A percentile compares a stretch with the other conserved stretches of the same genome.
Conservation (phyloP, 23 tunicate species). For the Clavelina lepadiformis region DNA sequence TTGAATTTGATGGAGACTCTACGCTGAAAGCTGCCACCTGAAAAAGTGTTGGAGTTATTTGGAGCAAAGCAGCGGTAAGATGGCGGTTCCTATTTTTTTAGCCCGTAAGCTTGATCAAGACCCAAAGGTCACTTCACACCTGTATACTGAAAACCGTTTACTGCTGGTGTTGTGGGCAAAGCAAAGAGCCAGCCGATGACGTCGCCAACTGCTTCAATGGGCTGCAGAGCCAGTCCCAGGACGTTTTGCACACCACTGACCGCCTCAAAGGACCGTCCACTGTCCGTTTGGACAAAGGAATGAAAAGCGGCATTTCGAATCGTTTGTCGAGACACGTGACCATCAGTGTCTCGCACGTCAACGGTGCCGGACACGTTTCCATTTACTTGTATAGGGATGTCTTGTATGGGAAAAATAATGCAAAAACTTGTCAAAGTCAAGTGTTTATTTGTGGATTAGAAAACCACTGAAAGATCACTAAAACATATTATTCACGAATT, state of each 20-base stretch:
- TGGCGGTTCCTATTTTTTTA: background rate
- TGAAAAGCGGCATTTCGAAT: conserved; percentile 26
- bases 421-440: too few species aligned
- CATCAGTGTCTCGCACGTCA: conserved; percentile 32
- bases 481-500: too few species aligned
- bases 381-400: conserved; percentile 42
- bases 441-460: too few species aligned
- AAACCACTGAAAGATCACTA: too few species aligned
- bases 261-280: conserved; percentile 72
- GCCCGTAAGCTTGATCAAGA: background rate
- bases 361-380: conserved; percentile 58
- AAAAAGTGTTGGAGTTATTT: background rate
- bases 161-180: conserved; percentile 30
- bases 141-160: conserved; percentile 81
- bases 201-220: conserved; percentile 52
- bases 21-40: conserved; percentile 76
- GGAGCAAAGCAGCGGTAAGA: background rate
- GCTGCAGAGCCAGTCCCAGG: conserved; percentile 61
- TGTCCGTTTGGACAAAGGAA: conserved; percentile 45
- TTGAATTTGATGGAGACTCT: conserved; percentile 43
- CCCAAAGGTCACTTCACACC: conserved; percentile 28
- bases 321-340: conserved; percentile 3
- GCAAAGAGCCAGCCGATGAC: conserved; percentile 88
- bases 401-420: too few species aligned
- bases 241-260: conserved; percentile 38